Percentiles rank a stretch among this genome's conserved stretches.
Conservation (phyloP, 2,888 invertebrate genomes). For the Oeneis ivallda region DNA sequence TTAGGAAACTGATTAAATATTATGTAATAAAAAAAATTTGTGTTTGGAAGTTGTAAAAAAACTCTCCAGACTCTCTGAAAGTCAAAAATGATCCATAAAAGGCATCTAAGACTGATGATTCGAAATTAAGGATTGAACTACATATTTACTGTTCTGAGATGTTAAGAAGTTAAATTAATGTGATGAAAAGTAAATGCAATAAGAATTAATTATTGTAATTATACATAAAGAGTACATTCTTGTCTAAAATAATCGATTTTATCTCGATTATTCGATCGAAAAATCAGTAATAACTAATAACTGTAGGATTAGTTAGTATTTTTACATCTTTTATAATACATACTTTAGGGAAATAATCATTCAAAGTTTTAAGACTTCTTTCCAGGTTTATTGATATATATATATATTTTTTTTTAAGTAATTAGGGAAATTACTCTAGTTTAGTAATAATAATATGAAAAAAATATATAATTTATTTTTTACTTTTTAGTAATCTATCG, state of each 20-base stretch:
- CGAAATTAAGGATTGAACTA: neutral
- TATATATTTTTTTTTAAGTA: no score
- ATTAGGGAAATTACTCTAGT: no score
- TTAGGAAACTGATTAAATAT: conserved; percentile 2
- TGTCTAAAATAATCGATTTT: neutral
- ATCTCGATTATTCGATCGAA: neutral
- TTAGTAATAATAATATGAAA: no score
- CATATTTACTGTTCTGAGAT: no score
- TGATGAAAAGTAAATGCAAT: neutral
- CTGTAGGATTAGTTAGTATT: no score
- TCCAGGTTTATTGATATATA: no score
- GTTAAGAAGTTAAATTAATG: neutral
- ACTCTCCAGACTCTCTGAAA: neutral
- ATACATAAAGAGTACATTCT: neutral
- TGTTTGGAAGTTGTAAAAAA: neutral
- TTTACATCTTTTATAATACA: no score
- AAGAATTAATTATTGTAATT: neutral
- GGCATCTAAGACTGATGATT: conserved; percentile 4
- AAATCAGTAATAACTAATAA: neutral
- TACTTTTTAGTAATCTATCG: no score
- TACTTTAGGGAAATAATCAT: no score
- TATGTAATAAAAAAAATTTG: neutral
- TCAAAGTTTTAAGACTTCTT: no score
- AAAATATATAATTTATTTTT: no score
- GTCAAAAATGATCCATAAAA: neutral